Percentiles rank a stretch among this genome's conserved stretches.
phyloP scores from a whole-genome alignment of 2,888 invertebrate genomes.

The Hirtodrosophila duncani region DNA sequence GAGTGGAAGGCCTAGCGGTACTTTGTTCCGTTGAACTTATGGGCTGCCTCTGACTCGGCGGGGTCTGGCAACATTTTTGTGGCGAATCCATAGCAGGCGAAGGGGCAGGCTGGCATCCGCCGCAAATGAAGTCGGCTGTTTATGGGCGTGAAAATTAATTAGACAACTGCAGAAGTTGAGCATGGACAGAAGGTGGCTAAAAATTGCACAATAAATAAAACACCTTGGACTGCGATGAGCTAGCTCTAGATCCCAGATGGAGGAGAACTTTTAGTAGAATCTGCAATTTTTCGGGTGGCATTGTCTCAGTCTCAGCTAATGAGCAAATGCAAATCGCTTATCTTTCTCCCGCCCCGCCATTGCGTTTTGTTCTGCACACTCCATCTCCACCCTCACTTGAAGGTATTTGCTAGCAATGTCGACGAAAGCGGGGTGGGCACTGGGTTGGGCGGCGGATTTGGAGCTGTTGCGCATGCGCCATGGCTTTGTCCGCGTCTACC shows the following conservation, averaged over 20 bases:
- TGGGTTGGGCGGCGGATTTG: slow-evolving; percentile 50
- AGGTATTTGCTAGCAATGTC: slow-evolving; percentile 16
- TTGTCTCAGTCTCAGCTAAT: slow-evolving; percentile 43
- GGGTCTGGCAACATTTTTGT: slow-evolving; percentile 48
- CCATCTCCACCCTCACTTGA: slow-evolving; percentile 32
- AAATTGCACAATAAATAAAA: slow-evolving; percentile 52
- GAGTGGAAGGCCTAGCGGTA: slow-evolving; percentile 45
- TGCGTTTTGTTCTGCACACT: not conserved
- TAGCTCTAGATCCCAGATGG: slow-evolving; percentile 3
- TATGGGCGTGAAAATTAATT: slow-evolving; percentile 66
- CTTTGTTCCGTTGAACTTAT: slow-evolving; percentile 59
- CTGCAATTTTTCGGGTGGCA: not conserved
- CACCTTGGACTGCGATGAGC: slow-evolving; percentile 19
- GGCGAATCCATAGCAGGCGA: slow-evolving; percentile 51
- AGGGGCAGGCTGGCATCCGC: no score
- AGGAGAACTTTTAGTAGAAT: not conserved
- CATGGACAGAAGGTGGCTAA: slow-evolving; percentile 24
- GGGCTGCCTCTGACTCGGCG: slow-evolving; percentile 29
- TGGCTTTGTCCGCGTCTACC: slow-evolving; percentile 40
- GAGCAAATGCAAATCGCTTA: slow-evolving; percentile 50
- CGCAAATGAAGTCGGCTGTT: slow-evolving; percentile 56
- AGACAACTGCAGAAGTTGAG: slow-evolving; percentile 47
- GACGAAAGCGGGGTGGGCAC: slow-evolving; percentile 6
- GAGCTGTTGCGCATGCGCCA: slow-evolving; percentile 56
- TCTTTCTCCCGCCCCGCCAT: not conserved